These are phyloP conservation scores for Cheilinus undulatus DNA, from an alignment of 2,113 vertebrate genomes.

Conservation along the genomic window DNA sequence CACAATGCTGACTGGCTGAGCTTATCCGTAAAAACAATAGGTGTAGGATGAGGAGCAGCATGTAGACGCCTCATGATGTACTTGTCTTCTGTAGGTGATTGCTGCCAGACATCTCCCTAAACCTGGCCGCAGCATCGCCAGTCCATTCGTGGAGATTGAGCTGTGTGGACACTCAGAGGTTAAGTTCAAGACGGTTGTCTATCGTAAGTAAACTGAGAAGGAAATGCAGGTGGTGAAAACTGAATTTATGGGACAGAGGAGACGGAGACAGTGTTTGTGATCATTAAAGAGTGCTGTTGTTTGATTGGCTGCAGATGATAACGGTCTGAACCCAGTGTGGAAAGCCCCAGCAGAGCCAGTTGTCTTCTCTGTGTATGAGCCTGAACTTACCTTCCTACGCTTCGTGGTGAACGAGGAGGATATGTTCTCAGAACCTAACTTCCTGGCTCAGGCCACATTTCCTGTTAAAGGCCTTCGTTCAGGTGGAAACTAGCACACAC, in stretches of 20 bases:
- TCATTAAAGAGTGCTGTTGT: not conserved
- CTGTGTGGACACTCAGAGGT: slow-evolving; percentile 93
- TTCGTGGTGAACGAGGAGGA: slow-evolving; percentile 98
- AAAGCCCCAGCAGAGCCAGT: slow-evolving; percentile 85
- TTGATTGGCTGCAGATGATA: slow-evolving; percentile 86
- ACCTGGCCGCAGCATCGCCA: slow-evolving; percentile 90
- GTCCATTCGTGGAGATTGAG: slow-evolving; percentile 97
- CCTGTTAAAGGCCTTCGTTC: slow-evolving; percentile 94
- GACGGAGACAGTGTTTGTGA: not conserved
- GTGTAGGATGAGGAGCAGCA: not conserved
- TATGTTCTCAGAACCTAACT: slow-evolving; percentile 99
- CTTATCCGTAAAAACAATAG: not conserved
- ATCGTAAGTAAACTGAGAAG: slow-evolving; percentile 63
- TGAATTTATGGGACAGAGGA: not conserved
- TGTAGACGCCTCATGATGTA: not conserved
- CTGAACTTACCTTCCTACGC: slow-evolving; percentile 91
- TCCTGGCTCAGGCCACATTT: slow-evolving; percentile 94
- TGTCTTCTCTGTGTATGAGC: slow-evolving; percentile 90
- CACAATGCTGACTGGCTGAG: slow-evolving; percentile 2
- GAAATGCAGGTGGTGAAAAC: not conserved
- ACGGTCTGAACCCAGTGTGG: slow-evolving; percentile 96
- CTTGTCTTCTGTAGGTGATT: slow-evolving; percentile 85
- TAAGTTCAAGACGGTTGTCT: slow-evolving; percentile 93
- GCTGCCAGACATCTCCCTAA: slow-evolving; percentile 96
- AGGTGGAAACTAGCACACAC: slow-evolving; percentile 80